Base-by-base conservation (phyloP, 2,888 invertebrate genomes). In the Agonopterix heracliana region DNA sequence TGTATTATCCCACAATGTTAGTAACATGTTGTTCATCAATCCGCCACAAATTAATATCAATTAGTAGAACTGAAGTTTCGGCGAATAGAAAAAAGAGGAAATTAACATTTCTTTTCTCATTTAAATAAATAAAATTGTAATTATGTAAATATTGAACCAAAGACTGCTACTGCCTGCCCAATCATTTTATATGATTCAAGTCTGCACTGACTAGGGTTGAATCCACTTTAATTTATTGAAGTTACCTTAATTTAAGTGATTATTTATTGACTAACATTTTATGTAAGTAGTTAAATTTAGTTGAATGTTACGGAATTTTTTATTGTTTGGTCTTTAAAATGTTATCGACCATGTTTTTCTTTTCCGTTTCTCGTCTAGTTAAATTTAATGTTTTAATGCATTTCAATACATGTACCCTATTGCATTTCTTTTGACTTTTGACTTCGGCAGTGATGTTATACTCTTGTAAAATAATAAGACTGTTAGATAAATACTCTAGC, bases 391-490 rank as follows among this genome's bases (percentile, higher is more conserved):
- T 67, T 71, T 70, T 59, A 64, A 66, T 67, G 77, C 78, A 81
- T 80, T 80, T 78, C 66, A 26, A 26, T 26, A 26, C 26, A 63
- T 74, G 75, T 77, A 79, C 70, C 75, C 72, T 53, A 71, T 76
- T 83, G 86, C 86, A 85, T 87, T 86, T 87, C 68, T 65, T 68
- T 71, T 68, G 66, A 55, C 68, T 65, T 68, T 71, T 68, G 66
- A 55, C 66, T 65, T 73, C 67, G 74, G 69, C 71, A 72, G 75
- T 74, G 75, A 76, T 71, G 69, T 81, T 81, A 81, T 86, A 84
- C 84, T 86, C 84, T 80, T 82, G 74, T 85, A 85, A 83, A 79
- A 74, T 79, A 84, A 82, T 81, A 81, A 87, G 86, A 87, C 87
- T 87, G 87, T 85, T 86, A 86, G 83, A 65, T 78, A 68, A 81